phyloP scores from a whole-genome alignment of 2,888 invertebrate genomes.

The Mellilla xanthometata region DNA sequence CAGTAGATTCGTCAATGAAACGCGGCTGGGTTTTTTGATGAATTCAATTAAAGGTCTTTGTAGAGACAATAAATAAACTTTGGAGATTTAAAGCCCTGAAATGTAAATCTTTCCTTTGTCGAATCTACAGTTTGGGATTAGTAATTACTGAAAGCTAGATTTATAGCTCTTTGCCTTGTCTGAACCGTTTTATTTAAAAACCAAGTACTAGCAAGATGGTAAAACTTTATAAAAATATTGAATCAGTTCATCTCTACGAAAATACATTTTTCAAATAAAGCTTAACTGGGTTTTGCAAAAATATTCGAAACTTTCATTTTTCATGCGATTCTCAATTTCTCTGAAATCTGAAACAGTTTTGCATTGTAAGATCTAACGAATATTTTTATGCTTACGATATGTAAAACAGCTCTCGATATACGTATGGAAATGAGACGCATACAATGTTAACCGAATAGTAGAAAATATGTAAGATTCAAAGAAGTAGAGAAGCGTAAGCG shows the following conservation, averaged over 20 bases:
- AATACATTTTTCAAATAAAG: too few species aligned
- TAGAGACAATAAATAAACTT: not conserved
- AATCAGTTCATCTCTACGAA: too few species aligned
- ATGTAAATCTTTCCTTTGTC: slow-evolving; percentile 18
- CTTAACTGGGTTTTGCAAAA: not conserved
- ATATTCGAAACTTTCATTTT: not conserved
- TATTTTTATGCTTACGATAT: slow-evolving; percentile 3
- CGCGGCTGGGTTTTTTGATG: slow-evolving; percentile 1
- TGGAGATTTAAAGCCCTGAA: slow-evolving; percentile 4
- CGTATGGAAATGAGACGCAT: slow-evolving; percentile 3
- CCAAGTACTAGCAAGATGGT: too few species aligned
- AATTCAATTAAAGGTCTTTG: not conserved
- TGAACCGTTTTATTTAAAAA: too few species aligned
- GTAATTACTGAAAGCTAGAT: too few species aligned
- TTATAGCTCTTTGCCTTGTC: too few species aligned
- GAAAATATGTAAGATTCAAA: slow-evolving; percentile 5
- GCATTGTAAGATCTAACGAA: slow-evolving; percentile 6
- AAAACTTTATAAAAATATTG: too few species aligned
- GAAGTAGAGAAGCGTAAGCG: too few species aligned
- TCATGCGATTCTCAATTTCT: slow-evolving; percentile 6
- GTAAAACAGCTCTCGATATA: too few species aligned
- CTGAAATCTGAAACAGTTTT: not conserved
- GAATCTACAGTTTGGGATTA: too few species aligned
- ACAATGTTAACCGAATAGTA: slow-evolving; percentile 10
- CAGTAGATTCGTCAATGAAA: slow-evolving; percentile 15